These are phyloP conservation scores for Lacerta viridis DNA, from an alignment of 2,797 vertebrate genomes.

Conservation along the genomic window DNA sequence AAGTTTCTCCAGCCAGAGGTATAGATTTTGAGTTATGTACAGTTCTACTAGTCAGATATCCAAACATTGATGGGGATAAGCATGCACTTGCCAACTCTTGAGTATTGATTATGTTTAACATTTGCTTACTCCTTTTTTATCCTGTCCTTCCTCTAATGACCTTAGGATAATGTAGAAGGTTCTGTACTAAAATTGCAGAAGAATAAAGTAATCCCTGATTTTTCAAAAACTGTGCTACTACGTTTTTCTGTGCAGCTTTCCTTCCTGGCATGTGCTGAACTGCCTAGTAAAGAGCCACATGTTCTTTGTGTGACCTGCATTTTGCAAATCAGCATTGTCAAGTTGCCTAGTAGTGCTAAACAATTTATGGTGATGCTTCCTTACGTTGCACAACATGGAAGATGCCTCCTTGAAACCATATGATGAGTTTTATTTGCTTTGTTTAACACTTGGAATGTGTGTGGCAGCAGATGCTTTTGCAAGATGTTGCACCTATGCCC, in stretches of 20 bases:
- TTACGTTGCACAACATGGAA: constrained; percentile 26
- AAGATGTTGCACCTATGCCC: constrained; percentile 41
- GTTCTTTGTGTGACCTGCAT: constrained; percentile 13
- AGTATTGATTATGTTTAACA: neutral
- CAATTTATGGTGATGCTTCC: constrained; percentile 6
- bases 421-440: neutral
- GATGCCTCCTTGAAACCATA: constrained; percentile 21
- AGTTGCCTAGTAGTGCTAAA: constrained; percentile 9
- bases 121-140: constrained; percentile 5
- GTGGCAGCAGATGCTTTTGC: neutral
- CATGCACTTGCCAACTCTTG: neutral
- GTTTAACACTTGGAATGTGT: neutral
- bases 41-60: neutral
- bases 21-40: constrained; percentile 40
- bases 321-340: constrained; percentile 2
- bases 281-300: neutral
- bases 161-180: neutral
- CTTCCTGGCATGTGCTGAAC: neutral
- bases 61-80: neutral
- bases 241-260: neutral
- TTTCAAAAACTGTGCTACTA: neutral
- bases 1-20: constrained; percentile 85
- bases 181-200: neutral
- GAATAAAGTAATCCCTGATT: neutral
- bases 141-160: neutral